Conservation (phyloP, 2,797 vertebrate genomes). For the Eospalax fontanierii region DNA sequence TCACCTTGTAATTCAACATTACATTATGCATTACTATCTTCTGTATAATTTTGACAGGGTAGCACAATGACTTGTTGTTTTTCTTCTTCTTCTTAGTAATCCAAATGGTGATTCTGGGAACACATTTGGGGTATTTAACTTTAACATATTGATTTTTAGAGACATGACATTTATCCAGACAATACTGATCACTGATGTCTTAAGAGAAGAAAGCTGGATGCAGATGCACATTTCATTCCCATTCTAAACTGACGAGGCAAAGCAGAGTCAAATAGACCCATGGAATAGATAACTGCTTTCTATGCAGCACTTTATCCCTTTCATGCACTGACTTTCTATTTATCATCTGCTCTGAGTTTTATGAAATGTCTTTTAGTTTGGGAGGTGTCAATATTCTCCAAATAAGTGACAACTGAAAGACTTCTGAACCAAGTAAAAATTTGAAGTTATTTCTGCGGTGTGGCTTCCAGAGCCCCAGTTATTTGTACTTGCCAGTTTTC, state of each 20-base stretch:
- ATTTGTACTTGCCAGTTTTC: no score
- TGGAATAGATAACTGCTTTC: neutral
- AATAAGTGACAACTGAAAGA: conserved; percentile 5
- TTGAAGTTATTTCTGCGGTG: neutral
- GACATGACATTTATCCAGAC: neutral
- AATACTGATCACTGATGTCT: neutral
- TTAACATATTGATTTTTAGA: neutral
- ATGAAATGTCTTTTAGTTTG: neutral
- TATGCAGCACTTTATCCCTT: neutral
- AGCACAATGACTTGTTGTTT: neutral
- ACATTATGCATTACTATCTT: neutral
- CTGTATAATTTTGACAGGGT: neutral
- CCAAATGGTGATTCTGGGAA: neutral
- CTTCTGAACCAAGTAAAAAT: neutral
- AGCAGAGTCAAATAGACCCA: neutral
- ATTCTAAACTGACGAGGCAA: neutral
- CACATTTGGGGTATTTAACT: neutral
- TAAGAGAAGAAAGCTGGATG: neutral
- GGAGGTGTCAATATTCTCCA: neutral
- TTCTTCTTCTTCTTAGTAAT: neutral
- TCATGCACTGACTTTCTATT: neutral
- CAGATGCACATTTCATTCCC: neutral
- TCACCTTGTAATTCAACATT: neutral
- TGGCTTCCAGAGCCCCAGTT: no score
- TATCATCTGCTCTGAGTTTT: neutral